Percentiles rank a stretch among this genome's conserved stretches.
These are phyloP conservation scores for Phalera bucephala DNA, from an alignment of 2,888 invertebrate genomes.

Conservation along the genomic window DNA sequence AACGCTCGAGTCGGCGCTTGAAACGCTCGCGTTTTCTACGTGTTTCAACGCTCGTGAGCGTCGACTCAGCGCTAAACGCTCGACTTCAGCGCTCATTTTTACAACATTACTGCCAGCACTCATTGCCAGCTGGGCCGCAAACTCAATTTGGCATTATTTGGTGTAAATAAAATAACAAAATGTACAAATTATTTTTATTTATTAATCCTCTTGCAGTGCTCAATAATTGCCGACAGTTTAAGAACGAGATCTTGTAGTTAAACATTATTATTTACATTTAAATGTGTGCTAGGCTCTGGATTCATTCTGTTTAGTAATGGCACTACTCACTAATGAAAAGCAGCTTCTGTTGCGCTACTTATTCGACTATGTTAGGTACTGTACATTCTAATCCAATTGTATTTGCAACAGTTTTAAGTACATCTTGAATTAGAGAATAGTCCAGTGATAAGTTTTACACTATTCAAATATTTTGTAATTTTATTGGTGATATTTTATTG, in stretches of 20 bases:
- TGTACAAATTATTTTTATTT: slow-evolving; percentile 58
- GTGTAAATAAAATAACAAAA: slow-evolving; percentile 37
- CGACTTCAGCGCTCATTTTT: too few relatives aligned
- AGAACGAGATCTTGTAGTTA: slow-evolving; percentile 64
- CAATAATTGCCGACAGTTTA: slow-evolving; percentile 65
- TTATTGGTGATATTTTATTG: slow-evolving; percentile 16
- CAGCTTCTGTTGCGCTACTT: slow-evolving; percentile 23
- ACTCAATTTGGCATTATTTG: too few relatives aligned
- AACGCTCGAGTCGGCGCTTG: too few relatives aligned
- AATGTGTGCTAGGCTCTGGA: slow-evolving; percentile 36
- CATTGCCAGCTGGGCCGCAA: too few relatives aligned
- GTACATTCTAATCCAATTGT: slow-evolving; percentile 22
- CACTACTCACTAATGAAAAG: slow-evolving; percentile 48
- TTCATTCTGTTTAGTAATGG: slow-evolving; percentile 48
- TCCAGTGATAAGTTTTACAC: slow-evolving; percentile 15
- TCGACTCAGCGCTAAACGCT: too few relatives aligned
- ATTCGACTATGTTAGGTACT: slow-evolving; percentile 20
- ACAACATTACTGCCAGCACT: too few relatives aligned
- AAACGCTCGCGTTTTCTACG: too few relatives aligned
- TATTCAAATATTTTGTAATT: slow-evolving; percentile 12
- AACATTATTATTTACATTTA: slow-evolving; percentile 56
- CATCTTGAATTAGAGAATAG: slow-evolving; percentile 33
- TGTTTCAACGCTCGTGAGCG: too few relatives aligned
- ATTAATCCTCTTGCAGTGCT: slow-evolving; percentile 72
- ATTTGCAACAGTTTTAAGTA: slow-evolving; percentile 39